Conservation (phyloP, 2,113 vertebrate species). For the Plecturocebus donacophilus region DNA sequence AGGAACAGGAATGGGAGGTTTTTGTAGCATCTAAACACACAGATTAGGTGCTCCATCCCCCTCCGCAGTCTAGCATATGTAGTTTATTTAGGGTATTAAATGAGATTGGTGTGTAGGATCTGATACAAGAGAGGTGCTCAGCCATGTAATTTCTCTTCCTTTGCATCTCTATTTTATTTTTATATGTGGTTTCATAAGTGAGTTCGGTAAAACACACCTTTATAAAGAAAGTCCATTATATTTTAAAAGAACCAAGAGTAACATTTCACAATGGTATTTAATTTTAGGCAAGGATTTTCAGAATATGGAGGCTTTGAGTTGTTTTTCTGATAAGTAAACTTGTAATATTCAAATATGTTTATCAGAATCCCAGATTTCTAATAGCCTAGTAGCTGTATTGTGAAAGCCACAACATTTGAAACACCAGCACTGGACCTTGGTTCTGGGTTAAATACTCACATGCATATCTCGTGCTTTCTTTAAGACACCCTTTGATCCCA, state of each 20-base stretch:
- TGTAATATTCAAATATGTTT: neutral
- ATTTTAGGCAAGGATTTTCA: neutral
- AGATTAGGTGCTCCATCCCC: neutral
- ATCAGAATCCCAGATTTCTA: slow-evolving; percentile 36
- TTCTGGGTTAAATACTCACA: slow-evolving; percentile 35
- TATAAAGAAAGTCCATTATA: neutral
- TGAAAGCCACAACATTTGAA: slow-evolving; percentile 61
- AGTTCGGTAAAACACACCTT: neutral
- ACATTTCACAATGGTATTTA: neutral
- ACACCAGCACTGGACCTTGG: neutral
- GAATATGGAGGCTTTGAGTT: neutral
- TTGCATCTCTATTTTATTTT: neutral
- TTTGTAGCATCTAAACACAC: neutral
- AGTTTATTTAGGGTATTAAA: neutral
- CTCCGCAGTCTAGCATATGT: neutral
- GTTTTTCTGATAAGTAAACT: neutral
- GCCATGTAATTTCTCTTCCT: neutral
- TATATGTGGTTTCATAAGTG: neutral
- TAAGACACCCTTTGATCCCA: slow-evolving; percentile 66
- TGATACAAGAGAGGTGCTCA: neutral
- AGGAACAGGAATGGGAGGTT: neutral
- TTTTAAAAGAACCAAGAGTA: slow-evolving; percentile 12
- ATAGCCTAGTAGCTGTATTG: neutral
- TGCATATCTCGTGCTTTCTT: slow-evolving; percentile 49
- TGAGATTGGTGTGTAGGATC: neutral